Percentiles rank a stretch among this genome's conserved stretches.
Evolutionary conservation across 2,888 invertebrate genomes (phyloP).

Genomic region (Zootermopsis nevadensis): DNA sequence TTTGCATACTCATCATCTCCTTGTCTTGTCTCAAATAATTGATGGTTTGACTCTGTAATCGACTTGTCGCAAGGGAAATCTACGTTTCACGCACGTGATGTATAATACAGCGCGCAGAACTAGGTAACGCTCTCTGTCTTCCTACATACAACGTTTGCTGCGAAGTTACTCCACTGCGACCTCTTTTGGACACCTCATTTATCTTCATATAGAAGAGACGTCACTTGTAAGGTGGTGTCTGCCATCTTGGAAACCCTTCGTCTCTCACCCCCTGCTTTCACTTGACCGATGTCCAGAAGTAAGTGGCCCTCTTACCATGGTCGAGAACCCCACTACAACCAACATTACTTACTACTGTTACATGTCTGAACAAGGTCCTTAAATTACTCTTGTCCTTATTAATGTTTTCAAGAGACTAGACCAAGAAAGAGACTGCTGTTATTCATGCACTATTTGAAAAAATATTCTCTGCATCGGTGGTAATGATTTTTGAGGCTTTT

Average conservation of each 20-base stretch:
- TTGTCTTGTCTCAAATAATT: slow-evolving; percentile 45
- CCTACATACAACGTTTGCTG: not conserved
- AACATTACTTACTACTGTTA: not conserved
- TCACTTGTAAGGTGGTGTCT: slow-evolving; percentile 27
- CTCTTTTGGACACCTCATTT: slow-evolving; percentile 37
- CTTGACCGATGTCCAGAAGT: slow-evolving; percentile 35
- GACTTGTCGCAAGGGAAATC: slow-evolving; percentile 11
- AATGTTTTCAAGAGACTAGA: slow-evolving; percentile 1
- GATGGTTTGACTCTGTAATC: slow-evolving; percentile 49
- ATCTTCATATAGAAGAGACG: slow-evolving; percentile 39
- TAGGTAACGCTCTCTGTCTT: not conserved
- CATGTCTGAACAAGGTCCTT: slow-evolving; percentile 24
- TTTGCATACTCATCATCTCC: slow-evolving; percentile 46
- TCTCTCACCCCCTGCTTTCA: not conserved
- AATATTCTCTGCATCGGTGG: not conserved
- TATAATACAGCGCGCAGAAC: not conserved
- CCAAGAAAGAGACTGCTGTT: not conserved
- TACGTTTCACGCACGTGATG: not conserved
- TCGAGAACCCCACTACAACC: slow-evolving; percentile 2
- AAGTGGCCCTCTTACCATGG: slow-evolving; percentile 27
- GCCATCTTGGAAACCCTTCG: slow-evolving; percentile 28
- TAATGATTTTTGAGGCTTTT: too few species aligned
- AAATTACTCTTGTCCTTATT: slow-evolving; percentile 21
- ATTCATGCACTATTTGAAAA: not conserved
- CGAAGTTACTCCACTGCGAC: not conserved